Base-by-base conservation (phyloP, 2,113 vertebrate genomes). In the Gobio gobio region DNA sequence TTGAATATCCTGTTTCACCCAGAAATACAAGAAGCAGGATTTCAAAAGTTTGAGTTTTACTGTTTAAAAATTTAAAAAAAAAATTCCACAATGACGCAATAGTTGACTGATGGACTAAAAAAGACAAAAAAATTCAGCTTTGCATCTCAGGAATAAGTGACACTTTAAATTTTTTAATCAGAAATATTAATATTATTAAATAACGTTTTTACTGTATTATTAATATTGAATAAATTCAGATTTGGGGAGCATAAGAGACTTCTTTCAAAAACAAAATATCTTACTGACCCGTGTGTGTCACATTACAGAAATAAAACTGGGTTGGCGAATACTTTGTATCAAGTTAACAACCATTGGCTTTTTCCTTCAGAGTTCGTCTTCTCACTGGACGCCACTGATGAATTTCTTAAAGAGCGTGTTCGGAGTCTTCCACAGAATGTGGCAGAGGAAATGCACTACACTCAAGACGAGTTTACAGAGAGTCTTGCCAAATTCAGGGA, bases 391-490 rank as follows among this genome's bases (percentile, higher is more conserved):
- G 97, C 96, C 9, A 88, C 96, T 0, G 97, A 99, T 83, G 95
- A 96, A 51, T 97, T 97, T 87, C 94, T 99, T 86, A 97, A 90
- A 87, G 92, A 95, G 12, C 93, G 97, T 79, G 95, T 94, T 56
- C 95, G 93, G 75, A 96, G 92, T 24, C 95, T 99, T 7, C 95
- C 97, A 0, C 94, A 99, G 89, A 93, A 66, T 0, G 0, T 93
- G 0, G 95, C 95, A 54, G 93, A 93, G 5, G 93, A 94, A 51
- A 96, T 93, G 84, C 90, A 89, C 85, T 97, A 95, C 87, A 94
- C 94, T 13, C 94, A 96, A 86, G 93, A 96, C 3, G 89, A 87
- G 18, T 97, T 97, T 79, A 85, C 94, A 29, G 89, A 90, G 5
- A 82, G 89, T 2, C 94, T 99, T 75, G 89, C 29, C 47, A 89